These are phyloP conservation scores for Tokudaia tokunoshimensis DNA, from an alignment of 2,797 vertebrate genomes.

Conservation along the genomic window DNA sequence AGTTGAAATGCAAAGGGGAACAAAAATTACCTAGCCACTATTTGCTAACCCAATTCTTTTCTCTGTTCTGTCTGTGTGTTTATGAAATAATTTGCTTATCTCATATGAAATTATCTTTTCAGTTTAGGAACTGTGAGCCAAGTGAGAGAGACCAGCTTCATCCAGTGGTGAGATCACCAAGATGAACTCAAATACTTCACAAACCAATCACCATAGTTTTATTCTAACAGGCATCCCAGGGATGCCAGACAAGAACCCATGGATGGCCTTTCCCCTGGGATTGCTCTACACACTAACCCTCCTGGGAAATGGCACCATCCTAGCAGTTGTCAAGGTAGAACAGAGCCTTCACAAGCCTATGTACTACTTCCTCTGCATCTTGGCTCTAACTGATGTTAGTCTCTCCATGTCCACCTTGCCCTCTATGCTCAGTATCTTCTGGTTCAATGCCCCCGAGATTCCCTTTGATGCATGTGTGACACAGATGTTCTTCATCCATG, in stretches of 20 bases:
- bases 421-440: constrained; percentile 71
- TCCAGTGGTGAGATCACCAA: background rate
- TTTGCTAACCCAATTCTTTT: background rate
- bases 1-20: background rate
- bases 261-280: constrained; percentile 66
- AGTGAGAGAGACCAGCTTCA: background rate
- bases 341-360: constrained; percentile 75
- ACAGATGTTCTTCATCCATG: constrained; percentile 87
- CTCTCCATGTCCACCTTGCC: constrained; percentile 74
- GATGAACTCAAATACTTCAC: constrained; percentile 33
- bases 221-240: constrained; percentile 68
- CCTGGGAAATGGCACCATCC: constrained; percentile 67
- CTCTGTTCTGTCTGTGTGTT: background rate
- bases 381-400: constrained; percentile 70
- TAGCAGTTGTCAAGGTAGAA: constrained; percentile 64
- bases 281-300: constrained; percentile 72
- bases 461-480: constrained; percentile 66
- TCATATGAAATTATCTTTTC: constrained; percentile 41
- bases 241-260: constrained; percentile 58
- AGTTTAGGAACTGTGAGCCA: constrained; percentile 41
- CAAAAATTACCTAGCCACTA: background rate
- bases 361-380: constrained; percentile 77
- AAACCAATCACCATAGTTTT: constrained; percentile 45
- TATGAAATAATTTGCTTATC: background rate
- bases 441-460: constrained; percentile 69